Base-by-base conservation (phyloP, 1,140 invertebrate genomes). In the Stegodyphus dumicola region DNA sequence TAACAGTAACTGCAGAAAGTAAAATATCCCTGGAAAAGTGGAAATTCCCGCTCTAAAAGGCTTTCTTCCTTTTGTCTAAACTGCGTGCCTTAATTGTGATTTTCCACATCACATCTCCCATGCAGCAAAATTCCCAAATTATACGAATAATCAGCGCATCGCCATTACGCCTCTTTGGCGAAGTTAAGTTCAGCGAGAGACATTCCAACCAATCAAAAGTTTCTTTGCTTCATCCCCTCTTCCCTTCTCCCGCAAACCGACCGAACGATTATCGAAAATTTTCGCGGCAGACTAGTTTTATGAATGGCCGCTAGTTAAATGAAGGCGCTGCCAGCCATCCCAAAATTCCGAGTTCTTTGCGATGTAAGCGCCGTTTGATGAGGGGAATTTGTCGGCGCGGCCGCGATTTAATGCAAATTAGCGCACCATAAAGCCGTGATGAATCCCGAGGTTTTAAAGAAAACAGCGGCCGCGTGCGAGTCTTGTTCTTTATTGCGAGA, bases 391-490 rank as follows among this genome's bases (percentile, higher is more conserved):
- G 69, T 70, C 13, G 78, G 53, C n/a, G 56, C n/a, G 51, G 9
- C 78, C 78, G 52, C 78, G 78, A 73, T 81, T 81, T 81, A 73
- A 81, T 81, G 78, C 78, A 70, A 73, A 73, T 81, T 81, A 81
- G 78, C 78, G 78, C 78, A 56, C 69, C 78, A 81, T 81, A 73
- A 81, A 71, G 78, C 67, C 78, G 78, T 81, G 78, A 81, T 81
- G 78, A 81, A 81, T 81, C 78, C 78, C 48, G 64, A 33, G 53
- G 64, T 66, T 69, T 78, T 69, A 53, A 51, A 17, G 66, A 71
- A 81, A 81, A 73, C 53, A 73, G 52, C 49, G n/a, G 64, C 78
- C 18, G 9, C 18, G 33, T 33, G 10, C 78, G 53, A 69, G 69
- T 78, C 77, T 66, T 81, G 78, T 81, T 81, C 78, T 81, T 81